Evolutionary conservation across 2,113 vertebrate species (phyloP).

Genomic region (Nicator chloris): DNA sequence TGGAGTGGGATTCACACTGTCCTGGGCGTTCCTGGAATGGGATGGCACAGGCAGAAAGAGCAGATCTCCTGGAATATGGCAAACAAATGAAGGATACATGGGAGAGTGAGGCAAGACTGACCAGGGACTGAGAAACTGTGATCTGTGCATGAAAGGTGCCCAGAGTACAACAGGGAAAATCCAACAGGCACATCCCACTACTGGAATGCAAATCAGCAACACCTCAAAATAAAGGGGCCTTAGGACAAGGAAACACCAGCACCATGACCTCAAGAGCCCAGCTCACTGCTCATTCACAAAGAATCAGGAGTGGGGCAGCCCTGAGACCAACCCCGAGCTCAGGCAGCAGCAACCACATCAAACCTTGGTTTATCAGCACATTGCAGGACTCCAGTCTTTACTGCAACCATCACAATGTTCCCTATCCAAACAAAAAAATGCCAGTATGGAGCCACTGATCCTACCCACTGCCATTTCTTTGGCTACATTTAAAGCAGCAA

Average conservation of each 20-base stretch:
- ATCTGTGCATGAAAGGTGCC: background rate
- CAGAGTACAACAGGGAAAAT: background rate
- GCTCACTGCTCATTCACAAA: background rate
- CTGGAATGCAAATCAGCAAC: background rate
- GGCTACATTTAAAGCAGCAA: background rate
- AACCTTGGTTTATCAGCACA: background rate
- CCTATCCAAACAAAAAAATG: background rate
- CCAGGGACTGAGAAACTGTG: background rate
- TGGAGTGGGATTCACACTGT: background rate
- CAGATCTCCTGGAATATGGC: background rate
- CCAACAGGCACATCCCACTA: background rate
- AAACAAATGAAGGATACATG: background rate
- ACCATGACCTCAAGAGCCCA: fast-evolving
- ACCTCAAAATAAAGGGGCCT: background rate
- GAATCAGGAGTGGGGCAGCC: background rate
- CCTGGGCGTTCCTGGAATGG: background rate
- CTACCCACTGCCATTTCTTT: background rate
- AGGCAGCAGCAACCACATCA: background rate
- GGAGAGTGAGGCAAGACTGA: background rate
- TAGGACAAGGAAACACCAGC: background rate
- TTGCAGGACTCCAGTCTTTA: background rate
- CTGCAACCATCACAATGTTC: background rate
- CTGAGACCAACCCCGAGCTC: background rate
- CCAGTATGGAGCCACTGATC: background rate
- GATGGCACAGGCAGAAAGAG: background rate